Conservation (phyloP, 2,888 invertebrate species). For the Griposia aprilina region DNA sequence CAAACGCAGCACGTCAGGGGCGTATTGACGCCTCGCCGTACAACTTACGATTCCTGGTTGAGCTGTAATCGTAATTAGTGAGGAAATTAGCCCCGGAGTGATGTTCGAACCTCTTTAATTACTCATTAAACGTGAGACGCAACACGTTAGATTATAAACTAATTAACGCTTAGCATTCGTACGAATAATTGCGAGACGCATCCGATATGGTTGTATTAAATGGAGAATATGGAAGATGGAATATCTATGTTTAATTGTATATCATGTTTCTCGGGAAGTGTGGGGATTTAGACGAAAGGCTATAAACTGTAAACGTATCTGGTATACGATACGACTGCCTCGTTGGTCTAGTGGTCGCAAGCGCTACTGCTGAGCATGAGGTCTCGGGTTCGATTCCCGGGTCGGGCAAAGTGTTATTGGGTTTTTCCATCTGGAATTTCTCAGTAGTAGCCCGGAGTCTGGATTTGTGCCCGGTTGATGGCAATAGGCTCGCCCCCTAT, state of each 20-base stretch:
- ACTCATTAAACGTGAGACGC: constrained; percentile 75
- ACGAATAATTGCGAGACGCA: constrained; percentile 38
- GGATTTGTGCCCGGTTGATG: no score
- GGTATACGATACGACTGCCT: no score
- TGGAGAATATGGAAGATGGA: not conserved
- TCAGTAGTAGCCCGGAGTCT: no score
- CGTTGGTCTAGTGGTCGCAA: no score
- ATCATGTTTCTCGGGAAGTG: not conserved
- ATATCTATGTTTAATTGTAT: no score
- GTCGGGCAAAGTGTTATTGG: no score
- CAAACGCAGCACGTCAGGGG: constrained; percentile 75
- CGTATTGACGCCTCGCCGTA: constrained; percentile 82
- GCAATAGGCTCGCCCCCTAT: no score
- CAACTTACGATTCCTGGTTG: constrained; percentile 76
- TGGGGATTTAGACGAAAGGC: not conserved
- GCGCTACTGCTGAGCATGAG: no score
- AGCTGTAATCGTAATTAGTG: constrained; percentile 84
- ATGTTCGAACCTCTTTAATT: constrained; percentile 74
- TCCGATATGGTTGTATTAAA: constrained; percentile 5
- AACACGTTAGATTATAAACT: constrained; percentile 72
- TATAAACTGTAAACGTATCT: not conserved
- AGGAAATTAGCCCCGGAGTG: constrained; percentile 81
- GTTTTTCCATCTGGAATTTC: no score
- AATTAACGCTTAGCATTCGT: constrained; percentile 63
- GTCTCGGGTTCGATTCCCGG: no score